Evolutionary conservation across 2,797 vertebrate genomes (phyloP).

Genomic region (Gymnoscopelus microlampas): DNA sequence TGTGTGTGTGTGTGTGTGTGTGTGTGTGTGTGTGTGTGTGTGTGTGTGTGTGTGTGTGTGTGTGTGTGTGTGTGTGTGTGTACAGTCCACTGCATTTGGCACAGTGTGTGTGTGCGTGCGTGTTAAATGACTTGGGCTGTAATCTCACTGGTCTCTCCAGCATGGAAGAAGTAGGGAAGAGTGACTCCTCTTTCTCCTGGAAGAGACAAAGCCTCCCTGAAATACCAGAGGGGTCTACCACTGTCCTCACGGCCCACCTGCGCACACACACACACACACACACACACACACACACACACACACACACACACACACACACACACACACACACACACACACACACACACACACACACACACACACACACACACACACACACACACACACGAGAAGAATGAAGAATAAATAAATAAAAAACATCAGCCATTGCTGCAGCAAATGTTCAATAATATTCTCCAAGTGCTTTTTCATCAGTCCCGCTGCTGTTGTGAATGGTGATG

Average conservation of each 20-base stretch:
- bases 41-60: background rate
- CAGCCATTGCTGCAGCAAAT: background rate
- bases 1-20: no score
- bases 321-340: slow-evolving; percentile 4
- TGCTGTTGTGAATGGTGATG: no score
- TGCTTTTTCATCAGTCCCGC: slow-evolving; percentile 1
- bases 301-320: slow-evolving; percentile 74
- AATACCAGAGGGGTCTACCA: slow-evolving; percentile 86
- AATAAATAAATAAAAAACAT: background rate
- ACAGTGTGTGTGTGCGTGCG: background rate
- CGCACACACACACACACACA: background rate
- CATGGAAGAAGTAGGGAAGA: slow-evolving; percentile 92
- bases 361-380: slow-evolving; percentile 5
- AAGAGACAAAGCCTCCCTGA: slow-evolving; percentile 84
- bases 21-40: background rate
- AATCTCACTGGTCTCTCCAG: slow-evolving; percentile 91
- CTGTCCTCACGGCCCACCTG: slow-evolving; percentile 90
- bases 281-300: background rate
- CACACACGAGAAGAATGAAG: no score
- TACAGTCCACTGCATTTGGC: background rate
- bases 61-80: no score
- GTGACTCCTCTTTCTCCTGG: slow-evolving; percentile 75
- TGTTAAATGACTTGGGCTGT: background rate
- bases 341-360: background rate
- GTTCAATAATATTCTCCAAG: background rate